Evolutionary conservation across 2,797 vertebrate species (phyloP).

Genomic region (Rhinatrema bivittatum): DNA sequence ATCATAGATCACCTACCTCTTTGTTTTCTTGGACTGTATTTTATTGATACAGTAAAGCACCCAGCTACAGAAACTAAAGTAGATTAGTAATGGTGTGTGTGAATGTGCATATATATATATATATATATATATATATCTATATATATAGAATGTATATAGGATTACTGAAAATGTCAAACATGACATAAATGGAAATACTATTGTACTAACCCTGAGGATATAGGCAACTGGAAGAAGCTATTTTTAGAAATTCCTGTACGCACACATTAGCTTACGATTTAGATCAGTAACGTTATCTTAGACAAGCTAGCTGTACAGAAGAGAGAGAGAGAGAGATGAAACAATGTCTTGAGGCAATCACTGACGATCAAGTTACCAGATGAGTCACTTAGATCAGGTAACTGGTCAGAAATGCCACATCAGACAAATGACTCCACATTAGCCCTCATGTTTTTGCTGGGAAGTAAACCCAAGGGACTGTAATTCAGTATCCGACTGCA

Average conservation of each 20-base stretch:
- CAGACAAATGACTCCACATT: conserved; percentile 32
- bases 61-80: too few relatives aligned
- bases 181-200: too few relatives aligned
- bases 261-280: conserved; percentile 14
- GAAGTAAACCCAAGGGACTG: conserved; percentile 29
- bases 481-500: conserved; percentile 20
- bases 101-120: too few relatives aligned
- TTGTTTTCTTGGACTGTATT: too few relatives aligned
- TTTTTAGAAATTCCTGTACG: conserved; percentile 14
- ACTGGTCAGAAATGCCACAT: conserved; percentile 25
- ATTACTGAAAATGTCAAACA: too few relatives aligned
- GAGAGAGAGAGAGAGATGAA: conserved; percentile 13
- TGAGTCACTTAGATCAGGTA: conserved; percentile 28
- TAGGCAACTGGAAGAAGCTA: too few relatives aligned
- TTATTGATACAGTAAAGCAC: too few relatives aligned
- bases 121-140: too few relatives aligned
- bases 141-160: too few relatives aligned
- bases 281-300: conserved; percentile 27
- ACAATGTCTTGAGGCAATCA: conserved; percentile 29
- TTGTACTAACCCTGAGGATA: too few relatives aligned
- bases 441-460: conserved; percentile 26
- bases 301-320: conserved; percentile 25
- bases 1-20: too few relatives aligned
- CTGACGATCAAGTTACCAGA: conserved; percentile 30
- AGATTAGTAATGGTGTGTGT: too few relatives aligned